Evolutionary conservation across 2,888 invertebrate species (phyloP), one percentile per base, ranked within the genome.

Genomic region (Bellardia bayeri): DNA sequence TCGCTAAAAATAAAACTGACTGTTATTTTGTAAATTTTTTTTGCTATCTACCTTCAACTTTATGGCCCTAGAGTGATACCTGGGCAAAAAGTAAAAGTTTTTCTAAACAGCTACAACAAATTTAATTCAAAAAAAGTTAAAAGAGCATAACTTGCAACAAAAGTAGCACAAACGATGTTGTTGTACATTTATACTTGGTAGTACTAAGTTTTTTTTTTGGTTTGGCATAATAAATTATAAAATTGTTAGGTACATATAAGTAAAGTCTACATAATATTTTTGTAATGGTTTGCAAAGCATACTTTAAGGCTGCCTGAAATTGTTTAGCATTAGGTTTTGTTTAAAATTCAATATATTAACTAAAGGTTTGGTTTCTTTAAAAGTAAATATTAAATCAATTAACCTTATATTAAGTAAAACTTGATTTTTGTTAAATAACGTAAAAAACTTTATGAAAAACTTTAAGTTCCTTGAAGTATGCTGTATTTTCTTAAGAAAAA

Each of bases 1-100:
- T 74, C 30, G 45, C 9, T 11, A 11, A 3, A 37, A 75, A 37
- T 7, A 51, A 23, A 69, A 61, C 16, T 16, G 42, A 9, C 8
- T 72, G 14, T 54, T 45, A 56, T 71, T 66, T 69, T 16, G 23
- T 7, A 8, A 30, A 1, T 58, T 30, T 58, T 30, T 9, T 40
- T 7, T 30, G 42, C 51, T 30, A 49, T 33, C 61, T 68, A 69
- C 74, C 66, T 74, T 80, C 42, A 54, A n/a, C 13, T 63, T 58
- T 49, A 54, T 51, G 37, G 63, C 63, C 75, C 66, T 45, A 45
- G 68, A 85, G 80, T 56, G 40, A 74, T 79, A 84, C 54, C 45
- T 58, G n/a, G 30, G n/a, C 33, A n/a, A 14, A 61, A 79, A 79
- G 72, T 51, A 85, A 80, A 85, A 74, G 23, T 68, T 84, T 72